Conservation (phyloP, 2,888 invertebrate genomes). For the Ceramica pisi region DNA sequence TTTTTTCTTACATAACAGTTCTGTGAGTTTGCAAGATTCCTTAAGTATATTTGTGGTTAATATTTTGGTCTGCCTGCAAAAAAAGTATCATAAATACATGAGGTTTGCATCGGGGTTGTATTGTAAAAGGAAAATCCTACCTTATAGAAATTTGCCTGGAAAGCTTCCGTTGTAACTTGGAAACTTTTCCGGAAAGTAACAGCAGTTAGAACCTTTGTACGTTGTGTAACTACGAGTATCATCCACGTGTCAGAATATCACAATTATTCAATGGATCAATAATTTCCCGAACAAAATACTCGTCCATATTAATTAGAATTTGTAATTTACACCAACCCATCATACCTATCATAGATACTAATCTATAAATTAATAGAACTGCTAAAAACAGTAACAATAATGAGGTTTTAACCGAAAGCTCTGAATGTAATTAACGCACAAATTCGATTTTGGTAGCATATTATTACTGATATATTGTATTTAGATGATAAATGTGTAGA, state of each 20-base stretch:
- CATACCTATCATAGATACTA: not conserved
- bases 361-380: conserved; percentile 35
- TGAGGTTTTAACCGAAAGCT: conserved; percentile 34
- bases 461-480: conserved; percentile 27
- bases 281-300: conserved; percentile 2
- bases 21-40: not conserved
- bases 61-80: too few relatives aligned
- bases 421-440: conserved; percentile 39
- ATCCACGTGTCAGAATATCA: not conserved
- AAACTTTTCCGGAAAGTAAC: too few relatives aligned
- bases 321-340: conserved; percentile 30
- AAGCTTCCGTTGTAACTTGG: too few relatives aligned
- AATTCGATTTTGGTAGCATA: conserved; percentile 37
- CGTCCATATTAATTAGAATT: conserved; percentile 27
- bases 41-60: too few relatives aligned
- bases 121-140: too few relatives aligned
- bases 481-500: conserved; percentile 13
- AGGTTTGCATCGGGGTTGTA: too few relatives aligned
- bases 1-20: too few relatives aligned
- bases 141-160: too few relatives aligned
- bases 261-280: conserved; percentile 2
- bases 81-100: too few relatives aligned
- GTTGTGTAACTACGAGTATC: not conserved
- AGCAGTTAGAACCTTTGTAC: not conserved
- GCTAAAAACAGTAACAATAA: conserved; percentile 30